Evolutionary conservation across 2,113 vertebrate genomes (phyloP).

Genomic region (Pungitius pungitius): DNA sequence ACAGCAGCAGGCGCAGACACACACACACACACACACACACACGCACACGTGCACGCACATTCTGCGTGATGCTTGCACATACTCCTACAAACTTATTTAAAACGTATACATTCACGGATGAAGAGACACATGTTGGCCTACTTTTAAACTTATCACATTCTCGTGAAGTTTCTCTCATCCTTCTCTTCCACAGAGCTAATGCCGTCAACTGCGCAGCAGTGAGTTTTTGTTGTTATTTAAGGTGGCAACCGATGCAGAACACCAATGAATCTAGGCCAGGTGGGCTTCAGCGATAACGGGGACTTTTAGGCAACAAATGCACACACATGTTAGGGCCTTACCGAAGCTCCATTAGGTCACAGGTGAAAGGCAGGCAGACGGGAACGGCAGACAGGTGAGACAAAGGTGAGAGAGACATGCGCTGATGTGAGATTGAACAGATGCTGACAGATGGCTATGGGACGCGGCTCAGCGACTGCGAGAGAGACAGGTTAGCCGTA

Average conservation of each 20-base stretch:
- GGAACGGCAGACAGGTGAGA: slow-evolving; percentile 44
- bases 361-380: slow-evolving; percentile 68
- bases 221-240: slow-evolving; percentile 25
- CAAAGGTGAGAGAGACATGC: slow-evolving; percentile 54
- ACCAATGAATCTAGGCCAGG: slow-evolving; percentile 53
- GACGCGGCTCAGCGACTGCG: slow-evolving; percentile 46
- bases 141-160: slow-evolving; percentile 22
- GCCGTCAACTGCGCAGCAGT: slow-evolving; percentile 14
- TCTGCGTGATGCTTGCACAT: background rate
- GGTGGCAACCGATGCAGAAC: slow-evolving; percentile 45
- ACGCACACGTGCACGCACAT: slow-evolving; percentile 3
- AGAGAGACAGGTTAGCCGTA: slow-evolving; percentile 55
- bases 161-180: background rate
- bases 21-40: background rate
- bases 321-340: background rate
- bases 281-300: slow-evolving; percentile 59
- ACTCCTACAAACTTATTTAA: slow-evolving; percentile 9
- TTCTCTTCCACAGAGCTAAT: background rate
- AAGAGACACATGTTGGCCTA: background rate
- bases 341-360: slow-evolving; percentile 52
- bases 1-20: background rate
- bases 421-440: slow-evolving; percentile 72
- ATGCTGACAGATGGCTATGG: slow-evolving; percentile 69
- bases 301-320: slow-evolving; percentile 31
- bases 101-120: background rate